These are phyloP conservation scores for Stenoptilia bipunctidactyla DNA, from an alignment of 2,888 invertebrate species.

Conservation along the genomic window DNA sequence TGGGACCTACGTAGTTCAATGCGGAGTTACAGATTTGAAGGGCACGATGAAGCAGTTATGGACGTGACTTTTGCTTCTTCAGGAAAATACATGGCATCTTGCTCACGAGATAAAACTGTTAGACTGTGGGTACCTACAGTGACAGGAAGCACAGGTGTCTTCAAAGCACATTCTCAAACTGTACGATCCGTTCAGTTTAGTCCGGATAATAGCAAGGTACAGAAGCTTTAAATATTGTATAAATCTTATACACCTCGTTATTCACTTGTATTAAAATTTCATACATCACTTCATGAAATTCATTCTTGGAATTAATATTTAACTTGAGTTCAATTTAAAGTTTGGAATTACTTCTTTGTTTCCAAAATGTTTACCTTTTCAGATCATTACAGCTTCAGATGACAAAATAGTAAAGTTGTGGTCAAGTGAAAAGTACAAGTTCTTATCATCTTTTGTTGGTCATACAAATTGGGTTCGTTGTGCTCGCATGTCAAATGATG, in stretches of 20 bases:
- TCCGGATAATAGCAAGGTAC: constrained; percentile 76
- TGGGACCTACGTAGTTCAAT: constrained; percentile 85
- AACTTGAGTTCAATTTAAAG: too few species aligned
- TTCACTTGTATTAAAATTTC: too few species aligned
- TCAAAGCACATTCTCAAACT: constrained; percentile 83
- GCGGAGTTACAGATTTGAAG: constrained; percentile 83
- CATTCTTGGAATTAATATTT: too few species aligned
- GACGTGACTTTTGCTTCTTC: constrained; percentile 85
- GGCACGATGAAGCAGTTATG: constrained; percentile 81
- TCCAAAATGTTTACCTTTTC: too few species aligned
- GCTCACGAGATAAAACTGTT: constrained; percentile 86
- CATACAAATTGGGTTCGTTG: constrained; percentile 88
- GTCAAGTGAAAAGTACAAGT: constrained; percentile 77
- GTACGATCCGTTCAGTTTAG: constrained; percentile 88
- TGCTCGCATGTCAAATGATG: constrained; percentile 83
- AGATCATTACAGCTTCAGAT: constrained; percentile 84
- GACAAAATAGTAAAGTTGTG: constrained; percentile 87
- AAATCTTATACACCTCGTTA: too few species aligned
- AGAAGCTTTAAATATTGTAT: too few species aligned
- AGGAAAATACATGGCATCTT: constrained; percentile 86
- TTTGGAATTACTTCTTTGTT: too few species aligned
- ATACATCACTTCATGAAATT: too few species aligned
- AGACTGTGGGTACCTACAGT: constrained; percentile 90
- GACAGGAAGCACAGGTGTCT: constrained; percentile 81
- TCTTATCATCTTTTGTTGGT: constrained; percentile 78